A percentile compares a stretch with the other conserved stretches of the same genome.
These are phyloP conservation scores for Pelodiscus sinensis DNA, from an alignment of 2,113 vertebrate species.

Conservation along the genomic window DNA sequence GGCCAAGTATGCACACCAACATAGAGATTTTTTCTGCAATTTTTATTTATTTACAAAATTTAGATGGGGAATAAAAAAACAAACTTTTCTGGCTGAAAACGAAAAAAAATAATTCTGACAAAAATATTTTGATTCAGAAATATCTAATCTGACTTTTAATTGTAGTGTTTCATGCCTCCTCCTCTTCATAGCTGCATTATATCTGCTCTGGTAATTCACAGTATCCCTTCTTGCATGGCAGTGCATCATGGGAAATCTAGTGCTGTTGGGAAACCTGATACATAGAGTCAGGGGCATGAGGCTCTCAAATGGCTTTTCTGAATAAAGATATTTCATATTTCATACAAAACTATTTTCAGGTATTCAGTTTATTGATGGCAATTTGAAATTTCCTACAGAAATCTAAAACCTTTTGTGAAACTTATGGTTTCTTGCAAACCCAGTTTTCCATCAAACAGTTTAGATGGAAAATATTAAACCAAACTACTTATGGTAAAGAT, in stretches of 20 bases:
- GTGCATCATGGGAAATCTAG: not conserved
- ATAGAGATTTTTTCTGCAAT: not conserved
- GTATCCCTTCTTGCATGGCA: accelerated
- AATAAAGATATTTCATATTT: not conserved
- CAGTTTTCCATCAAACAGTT: not conserved
- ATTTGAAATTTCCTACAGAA: not conserved
- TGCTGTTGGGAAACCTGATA: not conserved
- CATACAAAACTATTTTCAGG: not conserved
- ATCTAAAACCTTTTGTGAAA: not conserved
- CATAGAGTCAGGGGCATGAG: not conserved
- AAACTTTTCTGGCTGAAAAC: not conserved
- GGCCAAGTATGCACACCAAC: not conserved
- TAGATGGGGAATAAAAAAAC: not conserved
- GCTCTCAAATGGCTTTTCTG: not conserved
- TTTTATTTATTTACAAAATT: not conserved
- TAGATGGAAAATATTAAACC: not conserved
- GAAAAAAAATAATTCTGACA: not conserved
- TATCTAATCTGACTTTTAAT: not conserved
- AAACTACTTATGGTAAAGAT: not conserved
- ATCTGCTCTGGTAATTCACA: accelerated
- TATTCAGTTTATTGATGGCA: not conserved
- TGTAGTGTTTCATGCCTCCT: not conserved
- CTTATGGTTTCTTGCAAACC: not conserved
- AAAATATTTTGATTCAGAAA: not conserved
- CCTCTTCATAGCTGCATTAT: not conserved